phyloP scores from a whole-genome alignment of 2,797 vertebrate species.

The Poeciliopsis paucimaculata region DNA sequence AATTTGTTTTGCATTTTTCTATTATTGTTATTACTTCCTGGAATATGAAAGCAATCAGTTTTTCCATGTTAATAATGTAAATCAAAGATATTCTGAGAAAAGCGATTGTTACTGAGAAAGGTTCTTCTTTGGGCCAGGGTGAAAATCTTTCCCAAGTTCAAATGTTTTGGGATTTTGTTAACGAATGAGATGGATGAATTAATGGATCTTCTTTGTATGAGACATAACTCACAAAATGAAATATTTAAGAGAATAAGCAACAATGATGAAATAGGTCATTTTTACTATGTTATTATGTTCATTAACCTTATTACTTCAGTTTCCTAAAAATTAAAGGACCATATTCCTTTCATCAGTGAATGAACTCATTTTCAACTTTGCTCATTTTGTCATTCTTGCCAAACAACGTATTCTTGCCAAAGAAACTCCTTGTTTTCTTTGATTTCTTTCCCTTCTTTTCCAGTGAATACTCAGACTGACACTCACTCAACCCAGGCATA shows the following conservation, averaged over 20 bases:
- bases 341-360: not conserved
- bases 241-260: not conserved
- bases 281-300: conserved; percentile 5
- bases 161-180: not conserved
- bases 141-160: not conserved
- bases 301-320: conserved; percentile 47
- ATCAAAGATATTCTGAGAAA: not conserved
- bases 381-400: conserved; percentile 13
- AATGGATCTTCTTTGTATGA: not conserved
- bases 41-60: not conserved
- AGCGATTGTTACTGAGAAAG: not conserved
- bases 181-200: not conserved
- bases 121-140: not conserved
- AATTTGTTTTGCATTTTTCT: not conserved
- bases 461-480: conserved; percentile 66
- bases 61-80: not conserved
- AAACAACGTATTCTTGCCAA: not conserved
- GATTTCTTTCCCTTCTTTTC: conserved; percentile 2
- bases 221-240: not conserved
- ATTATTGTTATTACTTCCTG: not conserved
- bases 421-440: conserved; percentile 9
- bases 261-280: accelerated
- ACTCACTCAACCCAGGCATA: conserved; percentile 65
- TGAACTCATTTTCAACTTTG: conserved; percentile 27
- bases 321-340: conserved; percentile 40